Base-by-base conservation (phyloP, 2,113 vertebrate genomes). In the Pygathrix nemaeus region DNA sequence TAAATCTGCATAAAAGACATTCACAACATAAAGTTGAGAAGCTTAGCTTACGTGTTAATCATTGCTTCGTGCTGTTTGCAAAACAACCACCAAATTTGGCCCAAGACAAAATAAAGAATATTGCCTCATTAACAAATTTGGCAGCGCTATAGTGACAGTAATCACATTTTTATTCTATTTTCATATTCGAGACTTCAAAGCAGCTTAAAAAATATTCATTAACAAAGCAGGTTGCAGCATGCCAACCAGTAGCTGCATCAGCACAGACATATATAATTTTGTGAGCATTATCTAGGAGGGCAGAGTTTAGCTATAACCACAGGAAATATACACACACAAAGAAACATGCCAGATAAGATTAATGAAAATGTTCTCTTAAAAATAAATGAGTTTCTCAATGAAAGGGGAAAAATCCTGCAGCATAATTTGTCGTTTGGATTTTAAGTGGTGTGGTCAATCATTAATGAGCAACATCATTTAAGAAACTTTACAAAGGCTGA, bases 131-230 rank as follows among this genome's bases (percentile, higher is more conserved):
- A 99, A 97, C 96, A 98, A 98, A 98, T 98, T 97, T 98, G 94
- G 90, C 97, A 96, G 73, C 95, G 83, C 97, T 97, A 66, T 84
- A 98, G 85, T 97, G 98, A 96, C 96, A 98, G 90, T 97, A 98
- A 98, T 98, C 97, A 96, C 92, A 97, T 98, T 98, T 98, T 97
- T 93, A 98, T 98, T 98, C 97, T 98, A 78, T 98, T 98, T 99
- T 98, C 97, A 98, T 98, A 98, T 98, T 97, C 43, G 97, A 68
- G 90, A 85, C 88, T 98, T 98, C 96, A 97, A 97, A 98, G 93
- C 73, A 97, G 93, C 96, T 98, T 98, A 94, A 98, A 98, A 98
- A 98, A 97, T 97, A 97, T 85, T 98, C 97, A 98, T 98, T 98
- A 98, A 98, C 66, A 27, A 97, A 97, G 84, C 95, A 98, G 85